A percentile compares a stretch with the other conserved stretches of the same genome.
phyloP scores from a whole-genome alignment of 2,797 vertebrate genomes.

The Ibycter americanus region DNA sequence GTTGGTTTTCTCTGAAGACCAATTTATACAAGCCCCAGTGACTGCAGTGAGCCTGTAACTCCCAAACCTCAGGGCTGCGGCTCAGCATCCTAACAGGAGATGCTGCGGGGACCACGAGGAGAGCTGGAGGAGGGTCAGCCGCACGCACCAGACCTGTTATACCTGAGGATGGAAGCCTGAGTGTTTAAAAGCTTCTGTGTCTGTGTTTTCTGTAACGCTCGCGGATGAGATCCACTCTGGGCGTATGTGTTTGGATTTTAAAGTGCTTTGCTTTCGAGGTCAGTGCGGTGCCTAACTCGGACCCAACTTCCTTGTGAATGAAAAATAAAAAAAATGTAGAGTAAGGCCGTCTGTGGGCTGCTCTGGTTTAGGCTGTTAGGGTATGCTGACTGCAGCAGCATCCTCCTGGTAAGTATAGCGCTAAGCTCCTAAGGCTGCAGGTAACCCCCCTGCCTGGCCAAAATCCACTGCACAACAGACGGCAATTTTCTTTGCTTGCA shows the following conservation, averaged over 20 bases:
- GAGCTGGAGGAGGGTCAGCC: not conserved
- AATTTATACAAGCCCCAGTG: conserved; percentile 66
- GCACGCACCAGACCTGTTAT: fast-evolving
- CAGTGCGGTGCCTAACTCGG: not conserved
- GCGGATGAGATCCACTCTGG: not conserved
- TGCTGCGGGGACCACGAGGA: not conserved
- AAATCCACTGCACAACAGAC: not conserved
- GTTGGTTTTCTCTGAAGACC: conserved; percentile 67
- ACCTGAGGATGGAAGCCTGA: not conserved
- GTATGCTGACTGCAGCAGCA: not conserved
- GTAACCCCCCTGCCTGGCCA: not conserved
- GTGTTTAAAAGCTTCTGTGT: not conserved
- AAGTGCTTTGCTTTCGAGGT: conserved; percentile 19
- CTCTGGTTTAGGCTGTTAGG: not conserved
- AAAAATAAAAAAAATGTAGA: not conserved
- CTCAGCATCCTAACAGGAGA: not conserved
- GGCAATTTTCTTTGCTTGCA: not conserved
- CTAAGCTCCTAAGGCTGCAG: not conserved
- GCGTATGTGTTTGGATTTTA: not conserved
- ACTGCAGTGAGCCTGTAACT: conserved; percentile 17
- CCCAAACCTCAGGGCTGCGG: conserved; percentile 39
- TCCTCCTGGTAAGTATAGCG: not conserved
- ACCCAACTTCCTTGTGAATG: not conserved
- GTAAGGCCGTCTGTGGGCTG: not conserved
- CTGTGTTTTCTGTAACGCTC: not conserved